These are phyloP conservation scores for Hydroisotoma schaefferi DNA, from an alignment of 2,888 invertebrate genomes.

Conservation along the genomic window DNA sequence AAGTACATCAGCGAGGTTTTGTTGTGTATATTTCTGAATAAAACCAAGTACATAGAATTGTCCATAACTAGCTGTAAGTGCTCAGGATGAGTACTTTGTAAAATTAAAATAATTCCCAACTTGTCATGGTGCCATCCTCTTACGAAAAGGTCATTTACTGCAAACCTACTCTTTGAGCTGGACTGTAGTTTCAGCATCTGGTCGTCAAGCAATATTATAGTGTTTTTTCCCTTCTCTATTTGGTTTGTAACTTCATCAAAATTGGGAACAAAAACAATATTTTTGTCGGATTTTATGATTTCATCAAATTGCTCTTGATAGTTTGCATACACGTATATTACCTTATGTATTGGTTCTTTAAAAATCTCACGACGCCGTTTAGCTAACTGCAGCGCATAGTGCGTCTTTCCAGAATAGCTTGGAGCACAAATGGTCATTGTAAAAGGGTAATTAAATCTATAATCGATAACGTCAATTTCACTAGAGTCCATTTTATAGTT, in stretches of 20 bases:
- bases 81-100: neutral
- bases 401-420: neutral
- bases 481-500: neutral
- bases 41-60: neutral
- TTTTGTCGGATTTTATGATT: neutral
- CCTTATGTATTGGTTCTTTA: neutral
- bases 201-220: neutral
- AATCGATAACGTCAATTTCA: neutral
- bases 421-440: neutral
- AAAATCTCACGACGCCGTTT: neutral
- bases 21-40: neutral
- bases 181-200: neutral
- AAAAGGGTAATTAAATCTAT: neutral
- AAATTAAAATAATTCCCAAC: neutral
- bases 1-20: neutral
- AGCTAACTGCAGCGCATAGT: neutral
- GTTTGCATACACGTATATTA: conserved; percentile 7
- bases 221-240: neutral
- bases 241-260: neutral
- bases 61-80: neutral
- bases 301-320: conserved; percentile 1
- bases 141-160: neutral
- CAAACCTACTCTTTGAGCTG: neutral
- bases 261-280: neutral
- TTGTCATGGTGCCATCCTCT: neutral